Evolutionary conservation across 1,140 invertebrate species (phyloP).

Genomic region (Neodiprion fabricii): DNA sequence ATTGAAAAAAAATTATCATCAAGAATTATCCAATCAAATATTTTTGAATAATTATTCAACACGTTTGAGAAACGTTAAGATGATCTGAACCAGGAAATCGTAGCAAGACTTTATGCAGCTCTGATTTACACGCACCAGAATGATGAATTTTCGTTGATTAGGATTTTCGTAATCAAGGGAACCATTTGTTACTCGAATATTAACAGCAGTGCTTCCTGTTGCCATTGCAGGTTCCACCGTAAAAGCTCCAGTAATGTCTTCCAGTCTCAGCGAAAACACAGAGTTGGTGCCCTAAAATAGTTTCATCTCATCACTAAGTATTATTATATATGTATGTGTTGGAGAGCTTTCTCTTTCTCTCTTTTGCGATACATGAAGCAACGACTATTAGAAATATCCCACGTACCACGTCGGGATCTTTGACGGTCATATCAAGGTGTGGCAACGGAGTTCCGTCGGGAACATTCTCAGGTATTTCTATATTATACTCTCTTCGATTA

Average conservation of each 20-base stretch:
- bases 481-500: conserved; percentile 80
- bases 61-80: too few species aligned
- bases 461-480: conserved; percentile 83
- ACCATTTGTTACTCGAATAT: conserved; percentile 80
- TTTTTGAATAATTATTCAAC: too few species aligned
- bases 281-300: conserved; percentile 77
- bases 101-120: too few species aligned
- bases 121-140: conserved; percentile 68
- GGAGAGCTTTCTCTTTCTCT: neutral
- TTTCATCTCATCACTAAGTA: neutral
- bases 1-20: too few species aligned
- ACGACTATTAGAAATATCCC: neutral
- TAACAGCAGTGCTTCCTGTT: conserved; percentile 80
- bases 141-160: conserved; percentile 89
- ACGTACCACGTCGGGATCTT: conserved; percentile 83
- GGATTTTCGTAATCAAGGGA: conserved; percentile 90
- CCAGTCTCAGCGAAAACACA: conserved; percentile 76
- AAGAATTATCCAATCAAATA: too few species aligned
- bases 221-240: conserved; percentile 81
- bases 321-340: too few species aligned
- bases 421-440: conserved; percentile 84
- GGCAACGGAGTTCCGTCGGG: conserved; percentile 82
- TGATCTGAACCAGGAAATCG: neutral
- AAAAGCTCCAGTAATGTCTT: conserved; percentile 83
- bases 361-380: neutral